Evolutionary conservation across 2,888 invertebrate species (phyloP), one percentile per base, ranked within the genome.

Genomic region (Galerucella calmariensis): DNA sequence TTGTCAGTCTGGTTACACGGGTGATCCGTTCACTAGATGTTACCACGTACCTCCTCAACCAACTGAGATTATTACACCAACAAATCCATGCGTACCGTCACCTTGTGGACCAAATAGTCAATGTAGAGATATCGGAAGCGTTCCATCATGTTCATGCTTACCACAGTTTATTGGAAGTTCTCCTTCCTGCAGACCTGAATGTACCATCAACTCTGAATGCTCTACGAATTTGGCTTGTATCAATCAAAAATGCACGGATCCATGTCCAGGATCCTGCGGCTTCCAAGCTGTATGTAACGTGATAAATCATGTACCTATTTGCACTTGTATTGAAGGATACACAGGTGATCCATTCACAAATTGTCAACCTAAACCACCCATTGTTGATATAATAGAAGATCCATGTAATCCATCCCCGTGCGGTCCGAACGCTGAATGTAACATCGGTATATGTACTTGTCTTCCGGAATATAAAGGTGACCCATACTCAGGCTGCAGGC

Each of bases 81-180:
- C 89, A 58, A 91, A 94, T 87, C 94, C 94, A 67, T 95, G 95
- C 84, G 84, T 91, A 69, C 94, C 94, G 35, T 93, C 94, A 51
- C 94, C 95, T 3, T 95, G 95, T 85, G 95, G 95, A 41, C 91
- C 92, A 24, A 93, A 94, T 84, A 92, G 95, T 14, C 90, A 93
- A 83, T 96, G 95, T 83, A 90, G 92, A 74, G 91, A 92, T 80
- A 88, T 90, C n/a, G 91, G 92, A 76, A 91, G 91, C 61, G 87
- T 89, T 35, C 93, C 94, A 48, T 91, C 92, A 12, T 96, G 95
- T 84, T 91, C 94, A 69, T 95, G 95, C 84, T 86, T 92, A 74
- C 88, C 91, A 53, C 92, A 90, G 81, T 95, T 92, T 83, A 89
- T 91, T 77, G 95, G 95, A 67, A 91, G 91, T 78, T 94, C 95